Evolutionary conservation across 2,888 invertebrate species (phyloP), one percentile per base, ranked within the genome.

Genomic region (Julus scandinavius): DNA sequence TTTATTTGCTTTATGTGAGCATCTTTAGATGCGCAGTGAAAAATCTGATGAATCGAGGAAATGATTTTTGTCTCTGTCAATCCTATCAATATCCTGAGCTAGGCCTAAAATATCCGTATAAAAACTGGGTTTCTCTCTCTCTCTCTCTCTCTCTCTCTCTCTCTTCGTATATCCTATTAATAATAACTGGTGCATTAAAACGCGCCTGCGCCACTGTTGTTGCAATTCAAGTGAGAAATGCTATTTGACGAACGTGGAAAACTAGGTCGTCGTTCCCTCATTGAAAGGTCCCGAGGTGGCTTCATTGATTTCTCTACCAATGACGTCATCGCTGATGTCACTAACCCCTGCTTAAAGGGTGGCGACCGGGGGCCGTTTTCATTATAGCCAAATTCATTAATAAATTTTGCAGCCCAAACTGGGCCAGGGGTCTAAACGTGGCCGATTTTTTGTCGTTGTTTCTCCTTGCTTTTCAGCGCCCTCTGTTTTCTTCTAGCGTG

Each of bases 281-380:
- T 87, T 87, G 54, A 87, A 87, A 87, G 87, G 87, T 87, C 87
- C 87, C 87, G 49, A 50, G 87, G 87, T 87, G 87, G 87, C 58
- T 87, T 87, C 87, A 87, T 87, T 87, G 87, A 87, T 87, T 87
- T 87, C 87, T 87, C 17, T 38, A 54, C 11, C 85, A 54, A 50
- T 87, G 87, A 87, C 87, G 87, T 87, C 87, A 50, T 54, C 20
- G 58, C 54, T 54, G 87, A 87, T 58, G 87, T 87, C 87, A 87
- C 58, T 87, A 58, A 87, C 40, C 87, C 54, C 54, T 87, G 50
- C 49, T 87, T 54, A 54, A 45, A 54, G 72, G 72, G 72, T 72
- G 72, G 72, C 72, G 29, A 72, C 72, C 72, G 29, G 72, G 72
- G 72, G 9, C 6, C 29, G 29, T 2, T 72, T 72, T 72, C 72